These are phyloP conservation scores for Drosophila pseudoobscura DNA, from an alignment of 1,140 invertebrate genomes.

Conservation along the genomic window DNA sequence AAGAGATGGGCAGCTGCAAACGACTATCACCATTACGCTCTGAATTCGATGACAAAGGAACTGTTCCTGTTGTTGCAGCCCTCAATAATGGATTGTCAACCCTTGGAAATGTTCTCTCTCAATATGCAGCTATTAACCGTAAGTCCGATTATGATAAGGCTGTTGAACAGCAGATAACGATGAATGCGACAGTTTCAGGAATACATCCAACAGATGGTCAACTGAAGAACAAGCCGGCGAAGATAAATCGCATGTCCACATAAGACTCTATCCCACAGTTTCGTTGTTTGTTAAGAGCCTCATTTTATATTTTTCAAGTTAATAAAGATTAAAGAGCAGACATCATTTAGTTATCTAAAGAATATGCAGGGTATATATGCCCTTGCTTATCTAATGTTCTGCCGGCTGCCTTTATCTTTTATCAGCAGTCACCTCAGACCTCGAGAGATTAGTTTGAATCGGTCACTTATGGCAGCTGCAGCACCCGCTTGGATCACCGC, in stretches of 20 bases:
- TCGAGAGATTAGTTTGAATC: not conserved
- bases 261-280: too few species aligned
- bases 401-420: not conserved
- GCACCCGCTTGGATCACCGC: constrained; percentile 46
- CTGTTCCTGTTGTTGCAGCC: not conserved
- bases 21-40: constrained; percentile 21
- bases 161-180: too few species aligned
- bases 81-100: constrained; percentile 12
- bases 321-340: constrained; percentile 15
- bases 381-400: too few species aligned
- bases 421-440: not conserved
- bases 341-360: not conserved
- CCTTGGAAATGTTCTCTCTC: constrained; percentile 50
- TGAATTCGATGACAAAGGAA: not conserved
- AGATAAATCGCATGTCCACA: too few species aligned
- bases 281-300: too few species aligned
- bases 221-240: too few species aligned
- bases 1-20: constrained; percentile 32
- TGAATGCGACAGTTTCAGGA: too few species aligned
- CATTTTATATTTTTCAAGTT: constrained; percentile 9
- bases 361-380: too few species aligned
- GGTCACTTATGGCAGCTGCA: constrained; percentile 26
- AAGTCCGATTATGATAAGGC: too few species aligned
- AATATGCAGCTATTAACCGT: constrained; percentile 29
- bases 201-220: too few species aligned